These are phyloP conservation scores for Eulacestoma nigropectus DNA, from an alignment of 2,113 vertebrate species.

Conservation along the genomic window DNA sequence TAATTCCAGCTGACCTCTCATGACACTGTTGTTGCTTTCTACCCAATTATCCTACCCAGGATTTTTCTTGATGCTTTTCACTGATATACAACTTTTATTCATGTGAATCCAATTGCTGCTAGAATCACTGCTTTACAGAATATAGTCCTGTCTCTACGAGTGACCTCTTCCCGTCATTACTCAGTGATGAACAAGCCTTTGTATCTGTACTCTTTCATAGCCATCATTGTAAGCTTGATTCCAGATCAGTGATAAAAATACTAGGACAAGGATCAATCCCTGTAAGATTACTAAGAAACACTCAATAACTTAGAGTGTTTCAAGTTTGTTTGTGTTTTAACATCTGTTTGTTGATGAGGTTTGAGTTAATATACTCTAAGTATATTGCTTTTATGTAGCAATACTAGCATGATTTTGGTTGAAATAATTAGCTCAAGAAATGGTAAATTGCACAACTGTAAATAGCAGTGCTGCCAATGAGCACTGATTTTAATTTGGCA, in stretches of 20 bases:
- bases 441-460: not conserved
- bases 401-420: not conserved
- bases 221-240: not conserved
- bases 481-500: not conserved
- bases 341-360: not conserved
- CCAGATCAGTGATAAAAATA: not conserved
- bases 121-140: not conserved
- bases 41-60: not conserved
- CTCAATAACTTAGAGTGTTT: not conserved
- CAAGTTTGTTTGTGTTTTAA: not conserved
- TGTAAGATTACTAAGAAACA: not conserved
- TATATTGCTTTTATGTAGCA: not conserved
- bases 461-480: not conserved
- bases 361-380: not conserved
- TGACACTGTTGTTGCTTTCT: not conserved
- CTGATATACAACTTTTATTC: not conserved
- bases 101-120: not conserved
- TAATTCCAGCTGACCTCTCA: not conserved
- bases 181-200: not conserved
- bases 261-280: not conserved
- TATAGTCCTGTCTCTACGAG: not conserved
- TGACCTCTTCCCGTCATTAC: not conserved
- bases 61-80: not conserved
- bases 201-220: not conserved
- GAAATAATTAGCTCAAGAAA: not conserved